Conservation (phyloP, 2,888 invertebrate genomes). For the Linyphia triangularis region DNA sequence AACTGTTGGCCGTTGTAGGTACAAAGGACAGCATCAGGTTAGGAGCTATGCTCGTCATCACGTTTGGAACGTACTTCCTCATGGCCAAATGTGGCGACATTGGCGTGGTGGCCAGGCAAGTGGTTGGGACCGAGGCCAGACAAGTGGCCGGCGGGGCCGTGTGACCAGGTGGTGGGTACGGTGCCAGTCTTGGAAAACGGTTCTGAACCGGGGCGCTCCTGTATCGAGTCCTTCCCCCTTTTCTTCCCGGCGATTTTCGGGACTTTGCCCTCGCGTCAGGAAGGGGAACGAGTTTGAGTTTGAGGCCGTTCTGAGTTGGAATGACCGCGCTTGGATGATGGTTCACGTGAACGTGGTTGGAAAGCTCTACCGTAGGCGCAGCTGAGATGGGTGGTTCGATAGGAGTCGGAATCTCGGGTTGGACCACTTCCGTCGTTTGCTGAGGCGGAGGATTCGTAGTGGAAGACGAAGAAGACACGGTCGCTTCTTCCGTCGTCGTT, state of each 20-base stretch:
- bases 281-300: slow-evolving; percentile 46
- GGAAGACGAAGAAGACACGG: not conserved
- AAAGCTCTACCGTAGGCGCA: not conserved
- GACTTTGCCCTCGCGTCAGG: slow-evolving; percentile 4
- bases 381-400: not conserved
- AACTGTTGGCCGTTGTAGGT: slow-evolving; percentile 38
- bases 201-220: slow-evolving; percentile 26
- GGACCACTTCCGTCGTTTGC: not conserved
- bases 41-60: slow-evolving; percentile 43
- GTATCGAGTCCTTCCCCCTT: slow-evolving; percentile 26
- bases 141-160: slow-evolving; percentile 29
- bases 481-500: not conserved
- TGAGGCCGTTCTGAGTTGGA: slow-evolving; percentile 42
- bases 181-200: slow-evolving; percentile 50
- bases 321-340: slow-evolving; percentile 16
- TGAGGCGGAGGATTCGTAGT: not conserved
- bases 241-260: slow-evolving; percentile 22
- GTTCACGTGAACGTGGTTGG: not conserved
- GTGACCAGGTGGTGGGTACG: slow-evolving; percentile 40
- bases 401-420: not conserved
- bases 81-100: not conserved
- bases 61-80: slow-evolving; percentile 34
- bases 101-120: slow-evolving; percentile 9
- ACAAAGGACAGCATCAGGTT: slow-evolving; percentile 49
- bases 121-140: not conserved